phyloP scores from a whole-genome alignment of 2,888 invertebrate species.

The Molanna angustata region DNA sequence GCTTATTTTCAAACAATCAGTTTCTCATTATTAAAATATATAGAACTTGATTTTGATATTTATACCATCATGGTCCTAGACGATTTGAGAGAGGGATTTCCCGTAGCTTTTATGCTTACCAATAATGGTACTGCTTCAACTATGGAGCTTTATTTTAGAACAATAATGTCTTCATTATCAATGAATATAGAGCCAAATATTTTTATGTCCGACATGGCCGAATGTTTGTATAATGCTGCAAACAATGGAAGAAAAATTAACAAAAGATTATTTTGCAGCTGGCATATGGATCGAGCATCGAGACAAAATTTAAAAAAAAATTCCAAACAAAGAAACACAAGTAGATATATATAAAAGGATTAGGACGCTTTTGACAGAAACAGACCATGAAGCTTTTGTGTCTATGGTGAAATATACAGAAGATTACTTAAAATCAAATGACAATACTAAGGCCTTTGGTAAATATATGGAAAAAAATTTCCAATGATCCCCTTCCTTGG shows the following conservation, averaged over 20 bases:
- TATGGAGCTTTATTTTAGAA: constrained; percentile 3
- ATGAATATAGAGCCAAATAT: constrained; percentile 1
- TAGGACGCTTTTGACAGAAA: neutral
- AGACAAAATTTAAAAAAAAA: constrained; percentile 1
- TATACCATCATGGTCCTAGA: neutral
- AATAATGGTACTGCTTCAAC: constrained; percentile 1
- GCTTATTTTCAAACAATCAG: no score
- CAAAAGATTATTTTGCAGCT: constrained; percentile 6
- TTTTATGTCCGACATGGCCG: constrained; percentile 1
- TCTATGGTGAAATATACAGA: neutral
- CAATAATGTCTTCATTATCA: neutral
- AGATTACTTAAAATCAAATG: neutral
- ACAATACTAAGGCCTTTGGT: constrained; percentile 14
- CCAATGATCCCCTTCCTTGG: constrained; percentile 18
- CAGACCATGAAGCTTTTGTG: neutral
- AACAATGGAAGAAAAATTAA: neutral
- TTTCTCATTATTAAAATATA: no score
- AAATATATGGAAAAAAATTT: constrained; percentile 25
- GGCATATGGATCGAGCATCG: constrained; percentile 1
- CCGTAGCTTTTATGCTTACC: constrained; percentile 1
- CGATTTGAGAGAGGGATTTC: constrained; percentile 2
- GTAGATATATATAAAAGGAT: neutral
- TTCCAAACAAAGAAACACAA: neutral
- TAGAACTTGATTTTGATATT: neutral
- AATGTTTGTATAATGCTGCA: constrained; percentile 1